Conservation (phyloP, 2,113 vertebrate genomes). For the Clupea harengus region DNA sequence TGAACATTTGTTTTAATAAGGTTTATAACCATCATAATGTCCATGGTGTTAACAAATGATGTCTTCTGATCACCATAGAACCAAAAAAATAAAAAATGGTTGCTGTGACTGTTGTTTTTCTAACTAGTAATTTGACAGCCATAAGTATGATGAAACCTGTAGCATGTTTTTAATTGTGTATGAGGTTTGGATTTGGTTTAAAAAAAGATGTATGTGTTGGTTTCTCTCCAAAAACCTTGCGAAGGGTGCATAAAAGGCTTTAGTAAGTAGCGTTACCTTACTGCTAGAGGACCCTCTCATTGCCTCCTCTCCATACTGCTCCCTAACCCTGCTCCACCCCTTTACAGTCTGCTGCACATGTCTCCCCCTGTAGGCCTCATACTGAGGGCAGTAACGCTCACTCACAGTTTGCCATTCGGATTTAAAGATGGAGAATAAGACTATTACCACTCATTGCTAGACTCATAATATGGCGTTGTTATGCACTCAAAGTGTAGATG, state of each 20-base stretch:
- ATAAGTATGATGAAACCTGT: neutral
- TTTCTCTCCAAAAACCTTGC: slow-evolving; percentile 81
- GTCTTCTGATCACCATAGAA: neutral
- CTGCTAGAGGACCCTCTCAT: slow-evolving; percentile 10
- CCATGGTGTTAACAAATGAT: neutral
- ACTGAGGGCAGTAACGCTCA: neutral
- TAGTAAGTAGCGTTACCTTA: slow-evolving; percentile 75
- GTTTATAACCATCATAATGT: neutral
- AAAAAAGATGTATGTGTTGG: slow-evolving; percentile 73
- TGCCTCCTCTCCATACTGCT: slow-evolving; percentile 41
- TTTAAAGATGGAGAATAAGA: neutral
- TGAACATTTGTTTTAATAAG: neutral
- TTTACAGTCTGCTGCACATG: slow-evolving; percentile 8
- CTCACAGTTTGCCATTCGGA: neutral
- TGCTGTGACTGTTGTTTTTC: neutral
- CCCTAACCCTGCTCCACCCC: neutral
- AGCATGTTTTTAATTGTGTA: neutral
- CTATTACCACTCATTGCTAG: neutral
- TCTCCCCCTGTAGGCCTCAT: neutral
- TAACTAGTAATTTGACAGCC: neutral
- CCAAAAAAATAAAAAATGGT: neutral
- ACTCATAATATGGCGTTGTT: neutral
- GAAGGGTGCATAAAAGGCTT: slow-evolving; percentile 84
- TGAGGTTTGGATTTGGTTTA: neutral
- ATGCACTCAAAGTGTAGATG: neutral